Conservation (phyloP, 1,140 invertebrate species). For the Bombus difficillimus region DNA sequence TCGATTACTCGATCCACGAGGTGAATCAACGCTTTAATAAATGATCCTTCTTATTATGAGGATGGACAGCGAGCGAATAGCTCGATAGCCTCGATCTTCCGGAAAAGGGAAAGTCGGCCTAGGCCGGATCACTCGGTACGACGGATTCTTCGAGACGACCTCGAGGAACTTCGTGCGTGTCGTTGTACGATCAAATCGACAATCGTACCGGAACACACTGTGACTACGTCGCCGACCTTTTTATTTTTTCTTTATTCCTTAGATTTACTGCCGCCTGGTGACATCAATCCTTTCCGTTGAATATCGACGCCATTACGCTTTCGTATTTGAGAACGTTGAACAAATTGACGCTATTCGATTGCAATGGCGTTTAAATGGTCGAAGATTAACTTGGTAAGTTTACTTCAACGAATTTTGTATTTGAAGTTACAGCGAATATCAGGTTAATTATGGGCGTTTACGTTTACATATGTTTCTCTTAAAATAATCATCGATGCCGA, state of each 20-base stretch:
- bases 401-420: not conserved
- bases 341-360: not conserved
- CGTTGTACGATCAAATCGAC: constrained; percentile 38
- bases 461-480: no score
- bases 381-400: not conserved
- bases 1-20: constrained; percentile 41
- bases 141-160: constrained; percentile 36
- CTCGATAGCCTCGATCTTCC: constrained; percentile 60
- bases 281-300: not conserved
- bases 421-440: no score
- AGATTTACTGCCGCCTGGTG: not conserved
- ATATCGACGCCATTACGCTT: not conserved
- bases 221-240: not conserved
- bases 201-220: constrained; percentile 45
- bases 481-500: no score
- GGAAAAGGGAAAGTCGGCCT: constrained; percentile 65
- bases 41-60: constrained; percentile 56
- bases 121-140: constrained; percentile 38
- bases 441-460: no score
- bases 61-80: constrained; percentile 43
- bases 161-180: constrained; percentile 25
- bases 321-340: not conserved
- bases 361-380: not conserved
- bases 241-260: not conserved
- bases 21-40: constrained; percentile 61